Evolutionary conservation across 2,113 vertebrate genomes (phyloP).

Genomic region (Ictidomys tridecemlineatus): DNA sequence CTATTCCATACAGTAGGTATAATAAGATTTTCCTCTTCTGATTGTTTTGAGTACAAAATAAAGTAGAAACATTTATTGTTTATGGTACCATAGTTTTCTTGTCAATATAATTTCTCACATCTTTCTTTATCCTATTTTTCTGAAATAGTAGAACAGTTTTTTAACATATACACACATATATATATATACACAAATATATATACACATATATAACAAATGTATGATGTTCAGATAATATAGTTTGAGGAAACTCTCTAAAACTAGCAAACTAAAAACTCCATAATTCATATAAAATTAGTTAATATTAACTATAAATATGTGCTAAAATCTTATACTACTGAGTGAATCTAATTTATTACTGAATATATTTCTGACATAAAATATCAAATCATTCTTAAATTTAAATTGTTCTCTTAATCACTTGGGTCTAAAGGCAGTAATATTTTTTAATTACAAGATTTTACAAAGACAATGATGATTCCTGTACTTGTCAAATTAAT

Average conservation of each 20-base stretch:
- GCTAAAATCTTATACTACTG: background rate
- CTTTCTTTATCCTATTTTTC: background rate
- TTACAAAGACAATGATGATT: background rate
- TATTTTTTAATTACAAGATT: background rate
- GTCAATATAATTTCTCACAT: background rate
- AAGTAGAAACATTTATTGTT: background rate
- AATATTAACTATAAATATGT: constrained; percentile 11
- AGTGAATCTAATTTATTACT: background rate
- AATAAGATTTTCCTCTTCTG: background rate
- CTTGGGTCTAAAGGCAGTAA: background rate
- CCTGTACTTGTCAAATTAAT: background rate
- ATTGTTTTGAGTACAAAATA: background rate
- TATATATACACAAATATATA: too few relatives aligned
- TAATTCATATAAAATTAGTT: background rate
- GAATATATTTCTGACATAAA: background rate
- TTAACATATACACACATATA: background rate
- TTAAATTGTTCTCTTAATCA: background rate
- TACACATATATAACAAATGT: too few relatives aligned
- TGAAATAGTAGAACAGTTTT: background rate
- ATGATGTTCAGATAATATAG: background rate
- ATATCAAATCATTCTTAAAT: background rate
- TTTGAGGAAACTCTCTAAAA: background rate
- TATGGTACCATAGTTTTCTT: background rate
- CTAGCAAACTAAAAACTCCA: background rate
- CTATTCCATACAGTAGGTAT: background rate